Conservation (phyloP, 2,888 invertebrate genomes). For the Agrilus mali region DNA sequence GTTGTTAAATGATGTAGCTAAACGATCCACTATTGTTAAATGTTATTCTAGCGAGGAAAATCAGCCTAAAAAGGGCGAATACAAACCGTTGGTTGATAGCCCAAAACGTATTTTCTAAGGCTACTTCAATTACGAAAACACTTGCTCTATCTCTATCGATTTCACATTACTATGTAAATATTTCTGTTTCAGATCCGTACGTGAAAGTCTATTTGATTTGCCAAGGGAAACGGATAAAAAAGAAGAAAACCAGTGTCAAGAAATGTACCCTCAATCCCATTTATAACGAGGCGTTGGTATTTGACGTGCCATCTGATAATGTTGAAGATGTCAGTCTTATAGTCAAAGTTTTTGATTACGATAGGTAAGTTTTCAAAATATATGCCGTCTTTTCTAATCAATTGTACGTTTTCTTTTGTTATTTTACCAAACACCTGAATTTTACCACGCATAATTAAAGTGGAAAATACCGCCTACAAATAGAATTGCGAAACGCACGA, state of each 20-base stretch:
- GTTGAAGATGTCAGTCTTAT: constrained; percentile 71
- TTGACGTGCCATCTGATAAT: constrained; percentile 76
- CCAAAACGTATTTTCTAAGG: no score
- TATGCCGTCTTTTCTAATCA: no score
- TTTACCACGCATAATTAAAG: background rate
- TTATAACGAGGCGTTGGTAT: constrained; percentile 88
- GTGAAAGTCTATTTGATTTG: constrained; percentile 83
- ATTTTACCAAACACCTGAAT: background rate
- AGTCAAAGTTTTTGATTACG: constrained; percentile 81
- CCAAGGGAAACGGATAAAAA: constrained; percentile 80
- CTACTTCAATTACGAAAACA: no score
- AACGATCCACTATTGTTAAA: no score
- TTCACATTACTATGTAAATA: no score
- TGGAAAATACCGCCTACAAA: background rate
- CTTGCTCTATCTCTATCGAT: no score
- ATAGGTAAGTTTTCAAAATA: constrained; percentile 47
- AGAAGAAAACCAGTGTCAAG: constrained; percentile 85
- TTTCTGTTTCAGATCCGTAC: constrained; percentile 64
- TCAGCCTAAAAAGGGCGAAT: no score
- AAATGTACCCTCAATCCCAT: constrained; percentile 77
- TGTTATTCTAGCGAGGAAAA: no score
- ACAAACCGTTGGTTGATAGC: no score
- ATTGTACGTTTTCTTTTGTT: no score
- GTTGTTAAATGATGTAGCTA: no score
- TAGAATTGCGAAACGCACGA: no score